phyloP scores from a whole-genome alignment of 2,888 invertebrate genomes.

The Podabrus alpinus region DNA sequence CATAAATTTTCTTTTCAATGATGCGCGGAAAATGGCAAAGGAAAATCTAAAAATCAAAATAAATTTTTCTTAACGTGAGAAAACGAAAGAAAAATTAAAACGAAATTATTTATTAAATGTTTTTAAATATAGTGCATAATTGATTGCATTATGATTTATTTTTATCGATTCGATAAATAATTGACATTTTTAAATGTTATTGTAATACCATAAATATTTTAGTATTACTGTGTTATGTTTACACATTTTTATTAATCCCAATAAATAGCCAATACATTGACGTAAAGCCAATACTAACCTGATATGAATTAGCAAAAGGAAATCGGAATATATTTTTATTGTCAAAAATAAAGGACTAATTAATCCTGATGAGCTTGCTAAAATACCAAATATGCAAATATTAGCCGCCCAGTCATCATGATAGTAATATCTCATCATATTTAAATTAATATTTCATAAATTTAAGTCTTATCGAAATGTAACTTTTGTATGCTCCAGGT shows the following conservation, averaged over 20 bases:
- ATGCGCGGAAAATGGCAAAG: not conserved
- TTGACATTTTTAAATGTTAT: not conserved
- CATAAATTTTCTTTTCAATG: not conserved
- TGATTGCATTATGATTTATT: not conserved
- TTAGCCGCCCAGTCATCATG: not conserved
- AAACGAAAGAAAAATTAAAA: not conserved
- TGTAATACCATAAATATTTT: no score
- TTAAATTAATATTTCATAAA: no score
- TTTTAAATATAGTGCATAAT: no score
- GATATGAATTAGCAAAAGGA: not conserved
- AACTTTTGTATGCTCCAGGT: not conserved
- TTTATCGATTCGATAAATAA: not conserved
- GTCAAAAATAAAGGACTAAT: not conserved
- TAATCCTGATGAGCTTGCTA: not conserved
- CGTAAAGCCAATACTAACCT: not conserved
- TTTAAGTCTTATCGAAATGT: no score
- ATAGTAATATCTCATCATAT: not conserved
- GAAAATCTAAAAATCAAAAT: not conserved
- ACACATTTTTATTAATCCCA: not conserved
- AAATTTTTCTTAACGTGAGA: no score
- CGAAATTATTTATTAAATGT: not conserved
- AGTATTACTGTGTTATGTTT: not conserved
- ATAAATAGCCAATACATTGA: not conserved
- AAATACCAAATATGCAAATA: not conserved
- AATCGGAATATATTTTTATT: not conserved